phyloP scores from a whole-genome alignment of 2,888 invertebrate genomes.

The Caenorhabditis afra region DNA sequence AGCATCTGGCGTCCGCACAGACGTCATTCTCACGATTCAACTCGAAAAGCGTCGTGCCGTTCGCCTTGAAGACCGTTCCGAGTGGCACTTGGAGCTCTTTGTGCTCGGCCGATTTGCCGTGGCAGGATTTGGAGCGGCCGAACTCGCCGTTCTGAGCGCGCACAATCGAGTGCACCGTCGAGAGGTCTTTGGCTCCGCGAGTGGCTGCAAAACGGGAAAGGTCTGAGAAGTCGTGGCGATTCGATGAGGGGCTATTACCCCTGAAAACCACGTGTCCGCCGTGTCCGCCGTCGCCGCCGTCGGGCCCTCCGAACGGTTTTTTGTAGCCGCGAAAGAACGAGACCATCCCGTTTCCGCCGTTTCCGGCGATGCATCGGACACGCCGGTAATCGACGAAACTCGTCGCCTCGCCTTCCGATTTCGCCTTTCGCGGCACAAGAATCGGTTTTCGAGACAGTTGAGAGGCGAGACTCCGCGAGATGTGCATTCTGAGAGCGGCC shows the following conservation, averaged over 20 bases:
- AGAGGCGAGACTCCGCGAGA: neutral
- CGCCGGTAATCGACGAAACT: constrained; percentile 75
- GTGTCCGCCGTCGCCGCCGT: constrained; percentile 95
- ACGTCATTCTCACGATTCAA: constrained; percentile 60
- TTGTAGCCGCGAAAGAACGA: constrained; percentile 89
- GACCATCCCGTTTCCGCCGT: constrained; percentile 93
- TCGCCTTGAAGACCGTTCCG: constrained; percentile 64
- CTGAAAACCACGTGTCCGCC: constrained; percentile 81
- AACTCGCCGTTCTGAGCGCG: constrained; percentile 72
- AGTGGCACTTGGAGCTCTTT: constrained; percentile 62
- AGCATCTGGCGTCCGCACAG: no score
- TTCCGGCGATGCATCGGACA: constrained; percentile 86
- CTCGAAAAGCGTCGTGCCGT: constrained; percentile 48
- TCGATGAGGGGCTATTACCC: constrained; percentile 54
- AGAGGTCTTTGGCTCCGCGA: constrained; percentile 70
- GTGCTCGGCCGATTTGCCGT: constrained; percentile 68
- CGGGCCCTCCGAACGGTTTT: constrained; percentile 93
- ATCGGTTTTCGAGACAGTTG: constrained; percentile 62
- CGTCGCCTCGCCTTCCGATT: constrained; percentile 67
- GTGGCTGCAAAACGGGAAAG: constrained; percentile 32
- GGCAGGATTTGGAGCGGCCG: constrained; percentile 68
- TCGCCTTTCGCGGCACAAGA: constrained; percentile 61
- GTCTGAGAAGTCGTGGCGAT: neutral
- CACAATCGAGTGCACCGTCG: constrained; percentile 67
- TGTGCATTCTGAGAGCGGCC: neutral